Conservation (phyloP, 1,140 invertebrate genomes). For the Lepidurus apus region DNA sequence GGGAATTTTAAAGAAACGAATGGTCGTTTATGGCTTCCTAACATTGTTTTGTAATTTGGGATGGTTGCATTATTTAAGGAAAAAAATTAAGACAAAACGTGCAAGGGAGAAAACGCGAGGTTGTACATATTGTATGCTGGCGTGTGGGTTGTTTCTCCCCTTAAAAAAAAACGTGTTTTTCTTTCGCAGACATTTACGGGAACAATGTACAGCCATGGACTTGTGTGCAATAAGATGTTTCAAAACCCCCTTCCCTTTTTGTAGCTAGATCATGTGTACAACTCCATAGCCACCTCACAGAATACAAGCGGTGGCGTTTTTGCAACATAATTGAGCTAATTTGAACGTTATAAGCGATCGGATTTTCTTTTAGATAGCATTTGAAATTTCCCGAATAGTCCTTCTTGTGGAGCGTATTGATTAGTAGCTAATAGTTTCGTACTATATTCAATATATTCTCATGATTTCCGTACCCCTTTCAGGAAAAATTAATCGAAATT, state of each 20-base stretch:
- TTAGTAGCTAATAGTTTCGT: too few species aligned
- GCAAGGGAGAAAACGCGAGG: background rate
- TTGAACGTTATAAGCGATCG: background rate
- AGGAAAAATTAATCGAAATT: too few species aligned
- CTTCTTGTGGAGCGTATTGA: too few species aligned
- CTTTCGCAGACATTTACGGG: background rate
- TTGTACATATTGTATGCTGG: constrained; percentile 5
- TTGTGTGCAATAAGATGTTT: constrained; percentile 19
- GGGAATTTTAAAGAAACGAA: constrained; percentile 19
- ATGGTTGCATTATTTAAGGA: background rate
- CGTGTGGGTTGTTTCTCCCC: constrained; percentile 13
- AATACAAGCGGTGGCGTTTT: constrained; percentile 2
- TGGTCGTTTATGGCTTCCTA: constrained; percentile 4
- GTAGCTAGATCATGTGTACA: background rate
- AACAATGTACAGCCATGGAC: constrained; percentile 21
- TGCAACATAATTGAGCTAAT: background rate
- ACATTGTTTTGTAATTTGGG: constrained; percentile 2
- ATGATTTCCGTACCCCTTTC: too few species aligned
- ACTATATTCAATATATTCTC: too few species aligned
- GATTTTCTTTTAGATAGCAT: too few species aligned
- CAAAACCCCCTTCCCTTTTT: constrained; percentile 14
- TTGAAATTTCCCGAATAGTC: too few species aligned
- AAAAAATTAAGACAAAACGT: background rate
- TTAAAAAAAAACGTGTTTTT: background rate
- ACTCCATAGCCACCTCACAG: constrained; percentile 20